These are phyloP conservation scores for Erpobdella octoculata DNA, from an alignment of 2,888 invertebrate genomes.

Conservation along the genomic window DNA sequence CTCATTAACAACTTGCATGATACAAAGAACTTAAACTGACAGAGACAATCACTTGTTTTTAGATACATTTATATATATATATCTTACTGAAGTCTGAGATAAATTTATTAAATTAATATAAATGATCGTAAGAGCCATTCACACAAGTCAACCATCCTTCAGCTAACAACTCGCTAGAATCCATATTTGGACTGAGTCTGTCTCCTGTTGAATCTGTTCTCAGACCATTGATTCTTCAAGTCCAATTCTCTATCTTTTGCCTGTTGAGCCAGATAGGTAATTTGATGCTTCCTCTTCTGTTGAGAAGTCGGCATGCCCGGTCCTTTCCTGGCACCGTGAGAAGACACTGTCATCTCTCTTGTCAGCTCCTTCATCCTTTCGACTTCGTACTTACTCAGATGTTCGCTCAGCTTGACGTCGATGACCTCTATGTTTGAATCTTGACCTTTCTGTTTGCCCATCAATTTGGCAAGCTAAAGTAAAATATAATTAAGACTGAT, in stretches of 20 bases:
- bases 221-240: conserved; percentile 85
- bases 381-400: conserved; percentile 69
- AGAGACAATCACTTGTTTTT: no score
- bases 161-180: conserved; percentile 31
- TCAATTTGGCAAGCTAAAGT: not conserved
- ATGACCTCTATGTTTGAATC: conserved; percentile 73
- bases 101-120: no score
- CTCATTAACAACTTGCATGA: no score
- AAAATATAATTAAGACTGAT: no score
- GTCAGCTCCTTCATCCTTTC: conserved; percentile 67
- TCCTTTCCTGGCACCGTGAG: conserved; percentile 45
- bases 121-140: not conserved
- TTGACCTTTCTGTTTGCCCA: conserved; percentile 43
- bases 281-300: conserved; percentile 76
- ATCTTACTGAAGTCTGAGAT: no score
- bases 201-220: conserved; percentile 63
- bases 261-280: conserved; percentile 77
- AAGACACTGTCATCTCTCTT: no score
- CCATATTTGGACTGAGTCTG: conserved; percentile 40
- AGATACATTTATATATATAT: no score
- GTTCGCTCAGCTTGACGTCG: conserved; percentile 73
- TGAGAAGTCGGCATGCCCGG: conserved; percentile 60
- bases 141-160: not conserved
- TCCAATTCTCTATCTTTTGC: conserved; percentile 86
- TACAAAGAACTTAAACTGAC: no score